These are phyloP conservation scores for Penaeus indicus DNA, from an alignment of 1,140 invertebrate genomes.

Conservation along the genomic window DNA sequence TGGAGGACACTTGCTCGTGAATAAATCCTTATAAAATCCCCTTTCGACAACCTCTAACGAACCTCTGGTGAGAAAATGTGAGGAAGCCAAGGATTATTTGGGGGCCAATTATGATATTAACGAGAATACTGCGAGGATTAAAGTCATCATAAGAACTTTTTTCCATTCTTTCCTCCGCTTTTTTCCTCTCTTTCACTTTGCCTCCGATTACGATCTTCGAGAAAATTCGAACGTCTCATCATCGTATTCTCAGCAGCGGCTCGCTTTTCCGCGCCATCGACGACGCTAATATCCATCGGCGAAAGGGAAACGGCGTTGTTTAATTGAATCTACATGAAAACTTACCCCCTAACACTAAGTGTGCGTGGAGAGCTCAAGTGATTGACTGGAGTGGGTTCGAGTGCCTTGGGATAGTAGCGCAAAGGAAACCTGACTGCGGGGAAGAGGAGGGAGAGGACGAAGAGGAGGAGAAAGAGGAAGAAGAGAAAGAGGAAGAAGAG, in stretches of 20 bases:
- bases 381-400: conserved; percentile 54
- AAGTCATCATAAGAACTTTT: no score
- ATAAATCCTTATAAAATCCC: neutral
- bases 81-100: no score
- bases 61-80: conserved; percentile 5
- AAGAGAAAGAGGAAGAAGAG: neutral
- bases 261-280: no score
- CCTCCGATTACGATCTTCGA: no score
- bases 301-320: conserved; percentile 21
- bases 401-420: conserved; percentile 53
- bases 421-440: conserved; percentile 9
- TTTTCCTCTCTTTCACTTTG: no score
- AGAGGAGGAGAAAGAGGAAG: neutral
- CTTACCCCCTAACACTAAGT: conserved; percentile 25
- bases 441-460: no score
- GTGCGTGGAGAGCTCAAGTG: conserved; percentile 49
- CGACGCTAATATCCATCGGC: no score
- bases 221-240: no score
- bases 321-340: conserved; percentile 60
- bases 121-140: no score
- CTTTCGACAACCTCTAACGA: conserved; percentile 34
- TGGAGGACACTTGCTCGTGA: neutral
- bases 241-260: no score
- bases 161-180: no score
- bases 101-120: no score